Conservation (phyloP, 2,113 vertebrate species). For the Platanista minor region DNA sequence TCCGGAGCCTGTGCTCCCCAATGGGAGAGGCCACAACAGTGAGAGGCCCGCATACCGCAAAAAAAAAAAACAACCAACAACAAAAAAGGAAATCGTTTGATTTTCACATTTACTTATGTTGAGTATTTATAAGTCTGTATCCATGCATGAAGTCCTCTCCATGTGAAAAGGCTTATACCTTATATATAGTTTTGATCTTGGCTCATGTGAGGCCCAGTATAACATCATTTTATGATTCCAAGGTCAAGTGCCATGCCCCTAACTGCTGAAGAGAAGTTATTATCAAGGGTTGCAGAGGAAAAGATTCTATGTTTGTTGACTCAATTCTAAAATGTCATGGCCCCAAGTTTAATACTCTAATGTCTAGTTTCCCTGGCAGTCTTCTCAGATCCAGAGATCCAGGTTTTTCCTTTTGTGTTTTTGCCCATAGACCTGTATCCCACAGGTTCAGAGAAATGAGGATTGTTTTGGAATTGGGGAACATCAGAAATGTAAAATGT, state of each 20-base stretch:
- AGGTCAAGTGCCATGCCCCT: neutral
- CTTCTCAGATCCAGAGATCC: neutral
- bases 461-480: neutral
- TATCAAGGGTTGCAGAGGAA: neutral
- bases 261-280: neutral
- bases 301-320: neutral
- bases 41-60: too few species aligned
- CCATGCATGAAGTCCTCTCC: neutral
- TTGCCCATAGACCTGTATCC: neutral
- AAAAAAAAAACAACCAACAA: too few species aligned
- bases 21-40: too few species aligned
- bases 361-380: neutral
- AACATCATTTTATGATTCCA: neutral
- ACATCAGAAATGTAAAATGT: neutral
- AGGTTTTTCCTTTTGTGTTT: neutral
- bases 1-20: too few species aligned
- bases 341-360: neutral
- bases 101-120: neutral
- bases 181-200: neutral
- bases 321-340: neutral
- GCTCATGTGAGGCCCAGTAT: too few species aligned
- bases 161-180: neutral
- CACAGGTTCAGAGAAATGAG: neutral
- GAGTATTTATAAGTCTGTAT: neutral
- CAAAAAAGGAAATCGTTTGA: neutral